Conservation (phyloP, 2,888 invertebrate species). For the Agriotes lineatus region DNA sequence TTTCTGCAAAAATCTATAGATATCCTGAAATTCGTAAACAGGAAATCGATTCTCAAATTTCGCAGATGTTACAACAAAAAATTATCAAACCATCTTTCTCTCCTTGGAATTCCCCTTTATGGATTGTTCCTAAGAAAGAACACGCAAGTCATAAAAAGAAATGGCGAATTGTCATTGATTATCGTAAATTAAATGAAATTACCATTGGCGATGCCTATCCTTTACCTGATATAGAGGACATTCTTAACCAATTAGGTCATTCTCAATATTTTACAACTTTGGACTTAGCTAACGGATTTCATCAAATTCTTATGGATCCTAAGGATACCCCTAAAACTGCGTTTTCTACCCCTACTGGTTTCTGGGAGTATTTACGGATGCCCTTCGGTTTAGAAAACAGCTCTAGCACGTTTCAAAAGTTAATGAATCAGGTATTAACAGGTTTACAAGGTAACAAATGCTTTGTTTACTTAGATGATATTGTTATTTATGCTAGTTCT, state of each 20-base stretch:
- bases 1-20: no score
- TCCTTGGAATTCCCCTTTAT: conserved; percentile 46
- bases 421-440: conserved; percentile 41
- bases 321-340: conserved; percentile 52
- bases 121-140: conserved; percentile 44
- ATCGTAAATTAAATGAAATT: conserved; percentile 59
- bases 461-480: conserved; percentile 59
- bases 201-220: conserved; percentile 59
- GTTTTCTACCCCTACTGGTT: conserved; percentile 55
- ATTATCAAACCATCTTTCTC: neutral
- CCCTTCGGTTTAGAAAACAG: conserved; percentile 57
- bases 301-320: conserved; percentile 45
- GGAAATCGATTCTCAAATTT: neutral
- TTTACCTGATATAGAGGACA: conserved; percentile 57
- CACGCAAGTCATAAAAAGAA: conserved; percentile 52
- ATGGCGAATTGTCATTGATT: conserved; percentile 61
- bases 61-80: neutral
- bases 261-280: conserved; percentile 59
- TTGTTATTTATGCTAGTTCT: conserved; percentile 53
- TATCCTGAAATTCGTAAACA: no score
- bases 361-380: conserved; percentile 56
- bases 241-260: conserved; percentile 59
- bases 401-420: conserved; percentile 60
- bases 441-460: conserved; percentile 51
- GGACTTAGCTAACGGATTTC: conserved; percentile 47